These are phyloP conservation scores for Acanthopleura granulata DNA, from an alignment of 2,888 invertebrate genomes.

Conservation along the genomic window DNA sequence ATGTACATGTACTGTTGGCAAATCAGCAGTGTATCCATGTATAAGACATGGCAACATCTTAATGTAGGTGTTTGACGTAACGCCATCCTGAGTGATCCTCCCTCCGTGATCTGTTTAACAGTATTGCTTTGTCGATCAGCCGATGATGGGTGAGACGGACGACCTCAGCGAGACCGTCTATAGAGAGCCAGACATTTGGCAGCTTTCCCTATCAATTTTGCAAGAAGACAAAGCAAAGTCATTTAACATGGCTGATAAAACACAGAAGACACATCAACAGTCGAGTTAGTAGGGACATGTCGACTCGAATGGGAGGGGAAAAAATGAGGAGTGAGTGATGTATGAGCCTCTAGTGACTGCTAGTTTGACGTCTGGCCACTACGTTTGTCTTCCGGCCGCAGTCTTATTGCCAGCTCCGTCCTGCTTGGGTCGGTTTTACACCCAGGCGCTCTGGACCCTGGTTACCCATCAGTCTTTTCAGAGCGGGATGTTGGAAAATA, in stretches of 20 bases:
- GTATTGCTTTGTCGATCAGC: too few relatives aligned
- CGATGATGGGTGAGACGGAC: too few relatives aligned
- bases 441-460: background rate
- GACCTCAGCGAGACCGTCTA: background rate
- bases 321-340: background rate
- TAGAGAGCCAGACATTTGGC: background rate
- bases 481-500: constrained; percentile 15
- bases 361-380: constrained; percentile 5
- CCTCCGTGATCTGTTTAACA: too few relatives aligned
- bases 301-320: background rate
- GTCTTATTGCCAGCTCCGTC: background rate
- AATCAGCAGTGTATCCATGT: too few relatives aligned
- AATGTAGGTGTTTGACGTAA: too few relatives aligned
- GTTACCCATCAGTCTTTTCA: constrained; percentile 1
- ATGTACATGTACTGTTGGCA: too few relatives aligned
- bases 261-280: constrained; percentile 15
- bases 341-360: constrained; percentile 3
- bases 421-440: background rate
- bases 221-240: constrained; percentile 14
- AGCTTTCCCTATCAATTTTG: constrained; percentile 9
- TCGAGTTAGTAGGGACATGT: constrained; percentile 1
- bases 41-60: too few relatives aligned
- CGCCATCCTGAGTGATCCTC: too few relatives aligned
- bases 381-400: background rate
- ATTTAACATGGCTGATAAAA: constrained; percentile 17